These are phyloP conservation scores for Ascidia mentula DNA, from an alignment of 23 tunicate genomes.

Conservation along the genomic window DNA sequence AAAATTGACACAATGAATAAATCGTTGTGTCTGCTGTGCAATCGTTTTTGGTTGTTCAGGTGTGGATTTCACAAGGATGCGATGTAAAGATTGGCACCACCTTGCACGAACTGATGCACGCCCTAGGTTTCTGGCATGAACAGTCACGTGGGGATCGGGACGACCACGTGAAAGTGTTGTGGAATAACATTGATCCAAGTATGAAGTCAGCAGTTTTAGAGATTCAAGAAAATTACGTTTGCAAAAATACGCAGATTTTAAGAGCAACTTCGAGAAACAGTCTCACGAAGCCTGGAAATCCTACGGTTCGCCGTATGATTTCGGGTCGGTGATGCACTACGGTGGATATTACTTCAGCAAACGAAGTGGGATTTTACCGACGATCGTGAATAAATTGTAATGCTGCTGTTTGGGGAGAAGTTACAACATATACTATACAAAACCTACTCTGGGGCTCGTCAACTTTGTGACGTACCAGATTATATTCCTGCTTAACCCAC, in stretches of 20 bases:
- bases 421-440: no score
- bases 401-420: no score
- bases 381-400: no score
- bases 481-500: no score
- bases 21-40: no score
- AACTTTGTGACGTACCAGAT: no score
- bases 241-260: no score
- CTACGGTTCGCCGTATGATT: conserved; percentile 35
- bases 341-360: conserved; percentile 48
- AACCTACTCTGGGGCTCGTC: no score
- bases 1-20: no score
- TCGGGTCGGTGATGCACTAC: conserved; percentile 68
- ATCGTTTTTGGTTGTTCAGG: no score
- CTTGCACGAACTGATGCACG: conserved; percentile 71
- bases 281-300: not conserved
- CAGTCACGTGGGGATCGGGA: conserved; percentile 62
- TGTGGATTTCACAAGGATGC: conserved; percentile 32
- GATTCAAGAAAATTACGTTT: no score
- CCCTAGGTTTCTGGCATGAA: conserved; percentile 72
- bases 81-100: conserved; percentile 40
- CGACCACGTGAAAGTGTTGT: conserved; percentile 14
- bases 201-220: no score
- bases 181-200: conserved; percentile 41
- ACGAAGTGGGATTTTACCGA: not conserved
- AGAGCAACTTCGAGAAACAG: conserved; percentile 37